phyloP scores from a whole-genome alignment of 2,797 vertebrate genomes.

The Cryptoprocta ferox region DNA sequence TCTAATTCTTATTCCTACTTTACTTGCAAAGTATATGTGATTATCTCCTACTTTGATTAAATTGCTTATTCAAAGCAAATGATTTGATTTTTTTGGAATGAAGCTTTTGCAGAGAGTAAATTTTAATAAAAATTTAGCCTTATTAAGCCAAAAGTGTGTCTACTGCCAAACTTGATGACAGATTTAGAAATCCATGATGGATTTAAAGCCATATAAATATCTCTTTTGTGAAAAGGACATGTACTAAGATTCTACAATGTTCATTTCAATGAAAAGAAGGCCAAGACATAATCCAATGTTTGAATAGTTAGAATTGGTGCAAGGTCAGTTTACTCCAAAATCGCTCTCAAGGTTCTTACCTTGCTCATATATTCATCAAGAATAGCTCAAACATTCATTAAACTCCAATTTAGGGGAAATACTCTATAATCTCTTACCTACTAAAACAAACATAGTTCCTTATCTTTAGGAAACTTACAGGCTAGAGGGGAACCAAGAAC shows the following conservation, averaged over 20 bases:
- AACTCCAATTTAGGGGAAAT: background rate
- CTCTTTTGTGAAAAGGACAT: background rate
- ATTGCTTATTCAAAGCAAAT: background rate
- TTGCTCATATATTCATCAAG: background rate
- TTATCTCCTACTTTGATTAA: background rate
- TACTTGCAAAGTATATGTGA: background rate
- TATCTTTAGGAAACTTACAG: background rate
- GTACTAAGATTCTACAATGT: background rate
- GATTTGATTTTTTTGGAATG: background rate
- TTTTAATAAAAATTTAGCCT: conserved; percentile 8
- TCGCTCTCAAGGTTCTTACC: background rate
- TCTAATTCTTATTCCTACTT: background rate
- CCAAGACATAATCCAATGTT: background rate
- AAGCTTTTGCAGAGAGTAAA: background rate
- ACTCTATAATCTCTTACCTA: background rate
- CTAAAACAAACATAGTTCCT: background rate
- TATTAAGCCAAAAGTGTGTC: background rate
- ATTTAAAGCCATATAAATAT: background rate
- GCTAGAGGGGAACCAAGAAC: background rate
- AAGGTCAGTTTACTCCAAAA: background rate
- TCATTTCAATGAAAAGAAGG: background rate
- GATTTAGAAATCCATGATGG: background rate
- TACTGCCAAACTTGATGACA: background rate
- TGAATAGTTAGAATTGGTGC: background rate
- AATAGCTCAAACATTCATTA: background rate